Evolutionary conservation across 2,888 invertebrate species (phyloP), one percentile per base, ranked within the genome.

Genomic region (Drosophila antonietae): DNA sequence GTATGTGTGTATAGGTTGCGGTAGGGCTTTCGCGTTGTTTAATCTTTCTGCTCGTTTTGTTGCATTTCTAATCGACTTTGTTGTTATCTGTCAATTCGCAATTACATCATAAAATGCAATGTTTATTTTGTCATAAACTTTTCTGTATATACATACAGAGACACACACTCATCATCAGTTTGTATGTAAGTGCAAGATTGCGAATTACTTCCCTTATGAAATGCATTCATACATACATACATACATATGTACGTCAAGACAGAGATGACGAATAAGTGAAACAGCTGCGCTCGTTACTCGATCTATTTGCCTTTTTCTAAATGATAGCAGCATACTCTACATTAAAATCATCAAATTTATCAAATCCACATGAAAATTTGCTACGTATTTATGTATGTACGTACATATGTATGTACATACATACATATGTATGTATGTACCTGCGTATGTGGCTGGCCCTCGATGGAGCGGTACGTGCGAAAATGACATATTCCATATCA

Each of bases 71-170:
- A 37, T 23, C 49, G 44, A 67, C 43, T 74, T 67, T 51, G n/a
- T 55, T 75, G n/a, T 58, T 75, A 79, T 79, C 68, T 55, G 23
- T 14, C 28, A 33, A 41, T 52, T 31, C 15, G 1, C 28, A 20
- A 66, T 78, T 78, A 49, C 73, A 57, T 72, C 60, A 73, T 35
- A 46, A 71, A 53, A 31, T 56, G 56, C 31, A 65, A 57, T 43
- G 10, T 41, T 64, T 41, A 35, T 51, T 43, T 35, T 43, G 18
- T 37, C 14, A 39, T 15, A 37, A 14, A 20, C 14, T 15, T 33
- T 20, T n/a, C 28, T 43, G 52, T 9, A 7, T 23, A 6, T 12
- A 7, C 2, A 12, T 52, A 7, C 46, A 23, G 1, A 49, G 1
- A n/a, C 6, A 28, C 12, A 47, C 1, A 28, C n/a, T 31, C 28